Evolutionary conservation across 1,140 invertebrate genomes (phyloP).

Genomic region (Zaprionus taronus): DNA sequence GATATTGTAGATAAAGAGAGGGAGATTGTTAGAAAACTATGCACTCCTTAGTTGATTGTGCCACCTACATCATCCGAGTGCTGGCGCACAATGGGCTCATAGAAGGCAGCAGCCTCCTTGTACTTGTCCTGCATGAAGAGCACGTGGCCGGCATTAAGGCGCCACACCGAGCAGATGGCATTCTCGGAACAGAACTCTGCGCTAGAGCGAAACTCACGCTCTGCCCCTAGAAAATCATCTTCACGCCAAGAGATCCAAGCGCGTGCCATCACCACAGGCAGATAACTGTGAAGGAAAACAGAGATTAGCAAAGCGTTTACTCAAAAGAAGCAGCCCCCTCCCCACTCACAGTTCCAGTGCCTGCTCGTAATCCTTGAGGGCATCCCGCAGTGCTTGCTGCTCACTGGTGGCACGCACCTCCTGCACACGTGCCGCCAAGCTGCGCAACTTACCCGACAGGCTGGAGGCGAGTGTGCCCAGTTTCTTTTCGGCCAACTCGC

Average conservation of each 20-base stretch:
- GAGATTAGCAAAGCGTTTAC: background rate
- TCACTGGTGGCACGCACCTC: slow-evolving; percentile 95
- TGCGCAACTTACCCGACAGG: slow-evolving; percentile 95
- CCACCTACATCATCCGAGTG: slow-evolving; percentile 94
- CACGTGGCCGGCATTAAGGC: slow-evolving; percentile 98
- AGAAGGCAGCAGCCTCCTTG: slow-evolving; percentile 98
- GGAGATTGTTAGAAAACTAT: background rate
- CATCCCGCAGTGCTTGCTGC: slow-evolving; percentile 94
- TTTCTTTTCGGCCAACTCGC: slow-evolving; percentile 98
- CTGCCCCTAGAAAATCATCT: slow-evolving; percentile 97
- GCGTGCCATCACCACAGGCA: slow-evolving; percentile 99
- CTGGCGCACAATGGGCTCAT: slow-evolving; percentile 99
- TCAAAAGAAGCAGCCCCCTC: too few relatives aligned
- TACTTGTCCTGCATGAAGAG: slow-evolving; percentile 99
- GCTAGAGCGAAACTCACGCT: slow-evolving; percentile 97
- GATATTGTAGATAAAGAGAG: slow-evolving; percentile 6
- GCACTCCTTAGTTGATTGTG: background rate
- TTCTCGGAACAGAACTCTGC: slow-evolving; percentile 99
- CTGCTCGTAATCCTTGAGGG: slow-evolving; percentile 97
- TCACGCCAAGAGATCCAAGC: slow-evolving; percentile 99
- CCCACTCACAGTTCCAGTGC: slow-evolving; percentile 89
- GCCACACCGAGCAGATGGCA: slow-evolving; percentile 91
- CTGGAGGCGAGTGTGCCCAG: slow-evolving; percentile 97
- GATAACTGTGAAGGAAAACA: slow-evolving; percentile 85
- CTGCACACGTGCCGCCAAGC: slow-evolving; percentile 96